Evolutionary conservation across 1,140 invertebrate genomes (phyloP).

Genomic region (Neomicropteryx cornuta): DNA sequence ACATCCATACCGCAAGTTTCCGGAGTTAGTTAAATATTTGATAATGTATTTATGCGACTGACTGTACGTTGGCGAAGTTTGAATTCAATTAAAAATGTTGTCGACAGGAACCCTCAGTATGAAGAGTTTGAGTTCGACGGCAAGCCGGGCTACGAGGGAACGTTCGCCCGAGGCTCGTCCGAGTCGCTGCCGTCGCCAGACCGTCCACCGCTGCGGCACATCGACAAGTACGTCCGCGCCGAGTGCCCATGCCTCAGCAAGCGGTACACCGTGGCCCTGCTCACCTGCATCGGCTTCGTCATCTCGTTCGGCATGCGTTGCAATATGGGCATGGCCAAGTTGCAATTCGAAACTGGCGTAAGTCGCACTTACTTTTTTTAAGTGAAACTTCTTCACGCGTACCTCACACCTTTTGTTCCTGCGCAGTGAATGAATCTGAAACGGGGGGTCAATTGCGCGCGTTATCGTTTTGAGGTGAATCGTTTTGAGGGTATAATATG

Average conservation of each 20-base stretch:
- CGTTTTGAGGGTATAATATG: too few relatives aligned
- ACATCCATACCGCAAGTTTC: too few relatives aligned
- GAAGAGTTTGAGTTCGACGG: constrained; percentile 39
- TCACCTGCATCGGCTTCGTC: constrained; percentile 81
- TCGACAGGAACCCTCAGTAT: constrained; percentile 34
- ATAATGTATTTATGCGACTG: neutral
- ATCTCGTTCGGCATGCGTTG: constrained; percentile 92
- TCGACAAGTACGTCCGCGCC: constrained; percentile 78
- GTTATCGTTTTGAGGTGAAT: too few relatives aligned
- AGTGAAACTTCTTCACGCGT: constrained; percentile 4
- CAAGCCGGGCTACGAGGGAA: constrained; percentile 35
- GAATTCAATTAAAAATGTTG: neutral
- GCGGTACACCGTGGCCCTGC: constrained; percentile 75
- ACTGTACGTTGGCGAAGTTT: neutral
- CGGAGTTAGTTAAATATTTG: neutral
- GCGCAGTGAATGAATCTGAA: too few relatives aligned
- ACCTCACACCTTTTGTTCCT: neutral
- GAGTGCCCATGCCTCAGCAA: constrained; percentile 82
- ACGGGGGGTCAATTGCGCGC: too few relatives aligned
- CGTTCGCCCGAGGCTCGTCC: constrained; percentile 45
- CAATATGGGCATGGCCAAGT: constrained; percentile 94
- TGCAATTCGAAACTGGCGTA: constrained; percentile 51
- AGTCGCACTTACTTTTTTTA: constrained; percentile 15
- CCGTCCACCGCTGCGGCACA: constrained; percentile 70
- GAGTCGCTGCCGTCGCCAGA: constrained; percentile 61